Evolutionary conservation across 2,797 vertebrate genomes (phyloP), one percentile per base, ranked within the genome.

Genomic region (Phataginus tricuspis): DNA sequence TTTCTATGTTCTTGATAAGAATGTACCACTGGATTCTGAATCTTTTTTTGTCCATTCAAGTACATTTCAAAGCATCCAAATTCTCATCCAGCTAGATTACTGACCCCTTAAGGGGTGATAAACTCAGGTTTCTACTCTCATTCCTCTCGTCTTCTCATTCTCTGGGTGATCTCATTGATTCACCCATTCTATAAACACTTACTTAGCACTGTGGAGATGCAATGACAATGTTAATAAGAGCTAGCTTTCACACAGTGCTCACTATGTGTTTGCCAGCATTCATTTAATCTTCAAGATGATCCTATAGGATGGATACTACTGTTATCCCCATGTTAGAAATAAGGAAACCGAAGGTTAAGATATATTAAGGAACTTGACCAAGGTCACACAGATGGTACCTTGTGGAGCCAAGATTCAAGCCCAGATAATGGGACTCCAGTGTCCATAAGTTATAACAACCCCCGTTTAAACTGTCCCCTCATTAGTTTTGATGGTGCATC

Each of bases 151-250:
- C 31, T 88, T 83, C 21, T 91, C 49, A 61, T 85, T 86, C 19
- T 72, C 66, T 93, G 39, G 66, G 2, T 77, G 13, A 82, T 61
- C 11, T 37, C 3, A 31, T 21, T 78, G 51, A 85, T 85, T 74
- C 31, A 27, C 59, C 90, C 49, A 80, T 91, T 88, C 53, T 82
- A 42, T 39, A 93, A 66, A 87, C 72, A 79, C n/a, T 71, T 78
- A 74, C n/a, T 71, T 53, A 87, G 71, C 12, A 42, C 49, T 49
- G 29, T 80, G 63, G 64, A 37, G 10, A 42, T 78, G 11, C 25
- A 63, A 63, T n/a, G n/a, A 37, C 21, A 85, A 64, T 57, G 31
- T 68, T 39, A 37, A 53, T 16, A 66, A 79, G 39, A 78, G 45
- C 29, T 64, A 51, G 55, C 21, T 51, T 89, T 91, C 42, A 74